phyloP scores from a whole-genome alignment of 2,888 invertebrate genomes.

The Cryptocephalus moraei region DNA sequence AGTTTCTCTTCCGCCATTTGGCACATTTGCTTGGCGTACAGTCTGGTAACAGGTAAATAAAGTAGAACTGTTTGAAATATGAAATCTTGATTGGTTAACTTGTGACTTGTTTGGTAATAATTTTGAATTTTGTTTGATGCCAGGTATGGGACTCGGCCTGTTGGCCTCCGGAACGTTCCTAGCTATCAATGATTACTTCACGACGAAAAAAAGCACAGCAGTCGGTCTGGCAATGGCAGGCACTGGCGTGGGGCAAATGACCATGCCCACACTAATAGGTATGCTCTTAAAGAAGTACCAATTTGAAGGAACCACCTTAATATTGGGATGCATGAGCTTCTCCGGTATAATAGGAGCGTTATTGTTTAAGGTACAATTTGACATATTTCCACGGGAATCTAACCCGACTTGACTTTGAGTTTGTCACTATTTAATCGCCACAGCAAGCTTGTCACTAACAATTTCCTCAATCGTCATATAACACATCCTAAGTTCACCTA shows the following conservation, averaged over 20 bases:
- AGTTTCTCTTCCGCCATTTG: slow-evolving; percentile 42
- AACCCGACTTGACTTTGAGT: too few relatives aligned
- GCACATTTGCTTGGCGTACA: slow-evolving; percentile 47
- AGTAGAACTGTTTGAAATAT: too few relatives aligned
- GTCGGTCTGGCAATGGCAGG: slow-evolving; percentile 67
- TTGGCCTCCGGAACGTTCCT: slow-evolving; percentile 63
- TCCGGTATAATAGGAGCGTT: slow-evolving; percentile 44
- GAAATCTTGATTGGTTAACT: too few relatives aligned
- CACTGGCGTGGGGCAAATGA: slow-evolving; percentile 63
- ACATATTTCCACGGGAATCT: too few relatives aligned
- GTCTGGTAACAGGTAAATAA: slow-evolving; percentile 41
- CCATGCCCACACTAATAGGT: slow-evolving; percentile 62
- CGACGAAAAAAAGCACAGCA: slow-evolving; percentile 55
- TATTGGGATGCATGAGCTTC: slow-evolving; percentile 52
- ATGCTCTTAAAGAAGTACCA: slow-evolving; percentile 54
- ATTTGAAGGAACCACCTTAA: slow-evolving; percentile 52
- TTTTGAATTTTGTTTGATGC: too few relatives aligned
- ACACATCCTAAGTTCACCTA: too few relatives aligned
- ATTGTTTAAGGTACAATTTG: slow-evolving; percentile 39
- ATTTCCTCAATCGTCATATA: too few relatives aligned
- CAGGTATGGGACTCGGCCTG: slow-evolving; percentile 59
- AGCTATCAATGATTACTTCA: slow-evolving; percentile 62
- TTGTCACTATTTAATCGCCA: too few relatives aligned
- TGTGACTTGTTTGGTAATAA: too few relatives aligned
- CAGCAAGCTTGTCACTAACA: too few relatives aligned